Evolutionary conservation across 2,888 invertebrate genomes (phyloP).

Genomic region (Tryphoninae sp.): DNA sequence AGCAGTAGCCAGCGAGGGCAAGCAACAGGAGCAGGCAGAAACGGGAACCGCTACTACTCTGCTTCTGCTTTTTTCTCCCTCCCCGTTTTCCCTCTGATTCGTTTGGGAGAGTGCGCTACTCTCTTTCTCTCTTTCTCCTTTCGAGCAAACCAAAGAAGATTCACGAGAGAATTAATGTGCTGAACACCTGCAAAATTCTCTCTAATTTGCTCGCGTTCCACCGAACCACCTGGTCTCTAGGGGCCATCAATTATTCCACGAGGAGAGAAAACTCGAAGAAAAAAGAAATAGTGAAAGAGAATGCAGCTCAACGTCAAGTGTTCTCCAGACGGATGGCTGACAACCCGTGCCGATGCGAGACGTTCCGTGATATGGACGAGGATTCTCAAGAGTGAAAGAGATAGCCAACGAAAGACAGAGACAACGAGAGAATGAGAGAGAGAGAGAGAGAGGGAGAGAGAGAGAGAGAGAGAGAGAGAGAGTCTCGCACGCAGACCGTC

Average conservation of each 20-base stretch:
- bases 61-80: constrained; percentile 41
- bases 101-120: constrained; percentile 24
- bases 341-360: background rate
- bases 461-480: constrained; percentile 44
- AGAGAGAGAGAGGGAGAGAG: constrained; percentile 43
- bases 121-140: constrained; percentile 23
- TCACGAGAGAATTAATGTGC: constrained; percentile 49
- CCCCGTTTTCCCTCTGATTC: constrained; percentile 42
- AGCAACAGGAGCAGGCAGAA: constrained; percentile 45
- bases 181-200: constrained; percentile 59
- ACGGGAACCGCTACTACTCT: constrained; percentile 67
- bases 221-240: constrained; percentile 54
- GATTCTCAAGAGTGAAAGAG: background rate
- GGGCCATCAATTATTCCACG: constrained; percentile 45
- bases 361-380: no score
- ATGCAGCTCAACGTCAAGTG: constrained; percentile 8
- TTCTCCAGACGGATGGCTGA: background rate
- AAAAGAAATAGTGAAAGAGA: constrained; percentile 1
- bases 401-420: background rate
- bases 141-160: constrained; percentile 46
- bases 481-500: constrained; percentile 45
- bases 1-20: constrained; percentile 59
- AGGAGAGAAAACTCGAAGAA: constrained; percentile 19
- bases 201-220: constrained; percentile 49
- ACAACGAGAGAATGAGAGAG: constrained; percentile 12